phyloP scores from a whole-genome alignment of 2,797 vertebrate genomes.

The Lerista edwardsae region DNA sequence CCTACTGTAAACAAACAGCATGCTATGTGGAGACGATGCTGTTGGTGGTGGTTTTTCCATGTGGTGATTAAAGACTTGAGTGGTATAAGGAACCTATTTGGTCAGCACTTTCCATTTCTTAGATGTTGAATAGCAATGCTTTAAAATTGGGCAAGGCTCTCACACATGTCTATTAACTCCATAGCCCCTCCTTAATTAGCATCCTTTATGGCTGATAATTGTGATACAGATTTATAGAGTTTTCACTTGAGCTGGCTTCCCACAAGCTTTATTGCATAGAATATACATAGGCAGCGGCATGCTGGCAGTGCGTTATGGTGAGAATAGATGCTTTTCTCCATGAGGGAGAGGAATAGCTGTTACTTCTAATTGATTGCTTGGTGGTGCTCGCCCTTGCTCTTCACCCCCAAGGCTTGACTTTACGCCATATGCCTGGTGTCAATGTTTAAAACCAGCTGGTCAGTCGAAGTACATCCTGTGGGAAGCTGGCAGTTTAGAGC shows the following conservation, averaged over 20 bases:
- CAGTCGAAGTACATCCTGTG: slow-evolving; percentile 68
- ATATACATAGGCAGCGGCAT: slow-evolving; percentile 50
- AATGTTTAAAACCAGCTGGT: slow-evolving; percentile 79
- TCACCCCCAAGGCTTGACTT: slow-evolving; percentile 74
- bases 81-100: slow-evolving; percentile 36
- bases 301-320: slow-evolving; percentile 65
- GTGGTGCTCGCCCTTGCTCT: slow-evolving; percentile 72
- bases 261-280: slow-evolving; percentile 70
- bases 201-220: slow-evolving; percentile 71
- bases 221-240: slow-evolving; percentile 66
- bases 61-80: slow-evolving; percentile 8
- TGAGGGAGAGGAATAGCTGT: slow-evolving; percentile 63
- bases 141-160: slow-evolving; percentile 49
- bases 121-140: slow-evolving; percentile 21
- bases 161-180: slow-evolving; percentile 60
- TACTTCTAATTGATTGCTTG: slow-evolving; percentile 77
- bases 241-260: slow-evolving; percentile 70
- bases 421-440: slow-evolving; percentile 80
- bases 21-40: neutral
- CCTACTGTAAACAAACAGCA: neutral
- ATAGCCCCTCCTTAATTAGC: slow-evolving; percentile 72
- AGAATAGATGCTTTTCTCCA: slow-evolving; percentile 58
- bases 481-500: slow-evolving; percentile 62
- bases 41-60: neutral
- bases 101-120: slow-evolving; percentile 51